Evolutionary conservation across 2,888 invertebrate species (phyloP).

Genomic region (Tiliacea aurago): DNA sequence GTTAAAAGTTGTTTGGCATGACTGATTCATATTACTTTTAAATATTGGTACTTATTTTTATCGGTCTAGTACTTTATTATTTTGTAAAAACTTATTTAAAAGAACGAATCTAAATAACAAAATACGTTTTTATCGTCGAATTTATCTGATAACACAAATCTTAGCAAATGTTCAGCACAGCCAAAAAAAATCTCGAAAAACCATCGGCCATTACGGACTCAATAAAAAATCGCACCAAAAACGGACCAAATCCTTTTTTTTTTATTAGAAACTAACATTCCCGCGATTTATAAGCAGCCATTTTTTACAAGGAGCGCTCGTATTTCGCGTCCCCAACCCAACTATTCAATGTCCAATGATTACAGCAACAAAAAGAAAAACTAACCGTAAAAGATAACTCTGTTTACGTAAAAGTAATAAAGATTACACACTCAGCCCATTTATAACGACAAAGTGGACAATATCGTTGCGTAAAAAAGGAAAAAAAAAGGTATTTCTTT

Average conservation of each 20-base stretch:
- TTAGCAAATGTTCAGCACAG: background rate
- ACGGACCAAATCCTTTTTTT: constrained; percentile 41
- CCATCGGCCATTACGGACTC: constrained; percentile 29
- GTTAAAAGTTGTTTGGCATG: constrained; percentile 40
- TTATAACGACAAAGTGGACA: constrained; percentile 70
- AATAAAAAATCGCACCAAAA: constrained; percentile 38
- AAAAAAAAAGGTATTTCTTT: constrained; percentile 65
- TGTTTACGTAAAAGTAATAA: constrained; percentile 69
- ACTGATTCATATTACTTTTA: constrained; percentile 31
- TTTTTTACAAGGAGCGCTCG: constrained; percentile 57
- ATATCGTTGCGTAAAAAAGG: constrained; percentile 66
- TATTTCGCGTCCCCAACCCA: constrained; percentile 58
- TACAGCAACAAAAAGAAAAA: constrained; percentile 66
- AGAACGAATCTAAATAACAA: background rate
- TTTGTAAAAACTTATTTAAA: background rate
- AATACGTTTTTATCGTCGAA: background rate
- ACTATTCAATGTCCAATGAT: constrained; percentile 67
- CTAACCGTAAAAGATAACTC: constrained; percentile 67
- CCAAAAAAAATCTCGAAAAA: constrained; percentile 19
- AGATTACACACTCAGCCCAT: constrained; percentile 68
- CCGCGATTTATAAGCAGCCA: constrained; percentile 57
- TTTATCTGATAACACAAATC: constrained; percentile 1
- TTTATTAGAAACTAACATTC: constrained; percentile 61
- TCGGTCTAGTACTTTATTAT: constrained; percentile 14
- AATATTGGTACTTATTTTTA: constrained; percentile 6